These are phyloP conservation scores for Apogon talboti DNA, from an alignment of 2,797 vertebrate species.

Conservation along the genomic window DNA sequence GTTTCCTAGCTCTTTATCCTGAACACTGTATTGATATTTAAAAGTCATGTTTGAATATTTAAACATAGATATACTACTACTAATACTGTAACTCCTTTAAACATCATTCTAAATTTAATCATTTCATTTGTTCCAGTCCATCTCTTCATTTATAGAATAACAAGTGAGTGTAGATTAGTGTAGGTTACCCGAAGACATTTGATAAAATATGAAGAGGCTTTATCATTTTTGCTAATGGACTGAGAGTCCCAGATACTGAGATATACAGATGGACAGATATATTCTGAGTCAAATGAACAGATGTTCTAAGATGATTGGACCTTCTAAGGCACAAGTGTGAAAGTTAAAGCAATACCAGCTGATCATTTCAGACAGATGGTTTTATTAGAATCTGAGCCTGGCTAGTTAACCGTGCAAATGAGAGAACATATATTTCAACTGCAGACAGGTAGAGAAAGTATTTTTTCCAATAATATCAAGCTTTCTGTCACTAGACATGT, in stretches of 20 bases:
- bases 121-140: neutral
- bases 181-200: slow-evolving; percentile 1
- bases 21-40: too few species aligned
- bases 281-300: slow-evolving; percentile 1
- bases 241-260: slow-evolving; percentile 6
- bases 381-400: slow-evolving; percentile 1
- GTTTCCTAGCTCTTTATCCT: too few species aligned
- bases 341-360: neutral
- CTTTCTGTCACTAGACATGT: neutral
- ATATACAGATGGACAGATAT: slow-evolving; percentile 16
- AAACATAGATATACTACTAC: too few species aligned
- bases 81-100: too few species aligned
- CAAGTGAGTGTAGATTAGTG: neutral
- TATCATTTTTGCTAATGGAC: slow-evolving; percentile 6
- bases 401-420: neutral
- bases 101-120: neutral
- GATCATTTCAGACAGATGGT: slow-evolving; percentile 4
- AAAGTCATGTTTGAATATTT: too few species aligned
- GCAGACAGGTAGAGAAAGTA: neutral
- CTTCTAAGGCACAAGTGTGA: slow-evolving; percentile 12
- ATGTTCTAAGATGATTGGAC: slow-evolving; percentile 15
- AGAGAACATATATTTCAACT: neutral
- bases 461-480: neutral
- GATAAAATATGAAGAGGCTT: slow-evolving; percentile 6
- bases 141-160: neutral